Evolutionary conservation across 2,113 vertebrate genomes (phyloP).

Genomic region (Anoura caudifer): DNA sequence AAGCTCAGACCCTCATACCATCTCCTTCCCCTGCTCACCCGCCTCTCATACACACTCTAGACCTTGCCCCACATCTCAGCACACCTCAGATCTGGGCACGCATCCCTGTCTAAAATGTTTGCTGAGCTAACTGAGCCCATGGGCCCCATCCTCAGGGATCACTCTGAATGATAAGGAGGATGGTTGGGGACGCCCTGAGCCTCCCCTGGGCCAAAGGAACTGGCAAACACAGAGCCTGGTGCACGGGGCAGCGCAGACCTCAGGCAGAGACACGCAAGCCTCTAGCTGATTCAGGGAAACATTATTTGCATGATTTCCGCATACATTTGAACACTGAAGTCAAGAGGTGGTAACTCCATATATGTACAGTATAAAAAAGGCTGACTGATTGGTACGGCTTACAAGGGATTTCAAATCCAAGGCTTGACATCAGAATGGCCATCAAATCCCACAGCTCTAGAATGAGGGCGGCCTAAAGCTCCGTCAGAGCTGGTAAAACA

Average conservation of each 20-base stretch:
- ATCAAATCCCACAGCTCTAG: neutral
- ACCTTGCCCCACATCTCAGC: neutral
- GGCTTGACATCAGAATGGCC: neutral
- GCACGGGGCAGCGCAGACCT: fast-evolving
- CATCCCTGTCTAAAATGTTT: neutral
- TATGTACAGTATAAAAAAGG: neutral
- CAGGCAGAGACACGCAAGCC: neutral
- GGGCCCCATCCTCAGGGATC: fast-evolving
- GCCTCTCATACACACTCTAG: neutral
- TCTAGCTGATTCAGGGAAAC: neutral
- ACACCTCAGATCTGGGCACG: neutral
- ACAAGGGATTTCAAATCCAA: conserved; percentile 16
- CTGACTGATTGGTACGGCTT: neutral
- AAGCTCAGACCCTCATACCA: neutral
- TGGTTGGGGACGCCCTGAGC: neutral
- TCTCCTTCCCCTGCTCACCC: neutral
- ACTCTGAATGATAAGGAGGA: neutral
- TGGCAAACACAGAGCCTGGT: neutral
- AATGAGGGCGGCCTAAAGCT: neutral
- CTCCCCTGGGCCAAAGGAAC: neutral
- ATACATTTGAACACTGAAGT: neutral
- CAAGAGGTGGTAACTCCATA: neutral
- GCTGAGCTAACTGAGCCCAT: neutral
- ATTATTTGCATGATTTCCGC: neutral
- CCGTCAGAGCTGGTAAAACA: neutral